Conservation (phyloP, 2,797 vertebrate species). For the Schizopygopsis pylzovi region DNA sequence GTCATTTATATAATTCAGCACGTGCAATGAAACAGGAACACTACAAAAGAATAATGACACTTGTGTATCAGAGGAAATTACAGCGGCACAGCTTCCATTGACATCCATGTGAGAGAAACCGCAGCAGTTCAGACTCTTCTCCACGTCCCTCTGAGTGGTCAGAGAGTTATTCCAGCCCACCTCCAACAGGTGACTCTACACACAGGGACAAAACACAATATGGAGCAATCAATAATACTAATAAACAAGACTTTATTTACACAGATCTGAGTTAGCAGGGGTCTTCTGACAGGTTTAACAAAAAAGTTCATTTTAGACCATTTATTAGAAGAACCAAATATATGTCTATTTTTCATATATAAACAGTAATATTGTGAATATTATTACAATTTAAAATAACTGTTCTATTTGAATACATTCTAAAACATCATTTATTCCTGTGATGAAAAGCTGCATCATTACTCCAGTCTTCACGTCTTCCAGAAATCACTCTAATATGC, state of each 20-base stretch:
- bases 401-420: not conserved
- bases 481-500: not conserved
- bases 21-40: not conserved
- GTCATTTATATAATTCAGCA: not conserved
- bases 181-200: conserved; percentile 88
- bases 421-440: not conserved
- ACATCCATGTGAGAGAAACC: conserved; percentile 82
- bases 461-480: not conserved
- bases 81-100: conserved; percentile 82
- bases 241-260: not conserved
- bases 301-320: too few species aligned
- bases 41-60: not conserved
- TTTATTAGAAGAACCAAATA: not conserved
- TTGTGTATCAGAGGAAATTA: conserved; percentile 73
- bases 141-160: conserved; percentile 85
- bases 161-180: conserved; percentile 93
- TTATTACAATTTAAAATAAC: not conserved
- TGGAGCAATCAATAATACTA: not conserved
- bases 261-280: not conserved
- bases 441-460: not conserved
- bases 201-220: conserved; percentile 10
- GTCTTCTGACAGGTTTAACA: too few species aligned
- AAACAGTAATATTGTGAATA: not conserved
- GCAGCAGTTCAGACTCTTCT: conserved; percentile 92
- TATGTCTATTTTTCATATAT: not conserved